These are phyloP conservation scores for Rhinogobio ventralis DNA, from an alignment of 2,797 vertebrate species.

Conservation along the genomic window DNA sequence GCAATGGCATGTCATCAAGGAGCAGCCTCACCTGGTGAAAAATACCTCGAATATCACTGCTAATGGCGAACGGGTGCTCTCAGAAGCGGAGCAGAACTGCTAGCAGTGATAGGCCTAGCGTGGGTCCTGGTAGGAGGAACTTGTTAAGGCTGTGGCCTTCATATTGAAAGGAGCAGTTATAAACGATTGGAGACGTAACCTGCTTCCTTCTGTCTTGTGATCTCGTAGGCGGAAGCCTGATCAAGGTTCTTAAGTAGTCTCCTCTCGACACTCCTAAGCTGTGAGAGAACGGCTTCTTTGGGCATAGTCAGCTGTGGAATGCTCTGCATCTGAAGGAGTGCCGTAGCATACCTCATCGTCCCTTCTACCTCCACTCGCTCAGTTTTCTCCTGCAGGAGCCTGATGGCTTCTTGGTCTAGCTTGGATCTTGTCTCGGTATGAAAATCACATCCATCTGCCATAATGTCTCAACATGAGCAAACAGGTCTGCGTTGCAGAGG, in stretches of 20 bases:
- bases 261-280: not conserved
- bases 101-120: not conserved
- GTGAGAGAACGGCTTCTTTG: not conserved
- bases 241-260: not conserved
- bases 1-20: no score
- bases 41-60: no score
- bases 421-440: not conserved
- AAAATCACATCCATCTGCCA: constrained; percentile 20
- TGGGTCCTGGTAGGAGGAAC: not conserved
- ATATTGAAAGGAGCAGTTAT: not conserved
- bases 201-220: no score
- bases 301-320: not conserved
- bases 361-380: not conserved
- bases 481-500: not conserved
- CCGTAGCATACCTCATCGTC: not conserved
- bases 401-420: not conserved
- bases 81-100: not conserved
- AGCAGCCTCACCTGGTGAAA: no score
- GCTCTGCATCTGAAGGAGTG: not conserved
- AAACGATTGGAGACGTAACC: not conserved
- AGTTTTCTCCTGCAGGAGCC: not conserved
- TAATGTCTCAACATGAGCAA: not conserved
- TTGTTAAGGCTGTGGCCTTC: not conserved
- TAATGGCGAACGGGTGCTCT: no score
- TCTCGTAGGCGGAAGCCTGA: not conserved